Conservation (phyloP, 2,888 invertebrate species). For the Microchrysa polita region DNA sequence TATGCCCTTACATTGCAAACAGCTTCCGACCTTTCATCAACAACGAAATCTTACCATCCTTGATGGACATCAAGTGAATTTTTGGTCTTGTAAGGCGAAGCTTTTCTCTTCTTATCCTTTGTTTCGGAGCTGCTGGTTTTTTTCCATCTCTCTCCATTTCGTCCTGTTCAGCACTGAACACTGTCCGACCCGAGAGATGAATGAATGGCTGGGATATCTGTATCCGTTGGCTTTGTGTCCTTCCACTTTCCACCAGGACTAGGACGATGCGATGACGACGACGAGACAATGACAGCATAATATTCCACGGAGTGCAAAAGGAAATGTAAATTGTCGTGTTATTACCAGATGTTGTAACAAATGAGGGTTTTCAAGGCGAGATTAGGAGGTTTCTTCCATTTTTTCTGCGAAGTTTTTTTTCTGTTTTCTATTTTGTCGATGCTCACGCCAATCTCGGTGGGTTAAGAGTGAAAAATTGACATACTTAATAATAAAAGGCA, state of each 20-base stretch:
- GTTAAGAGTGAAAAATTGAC: constrained; percentile 13
- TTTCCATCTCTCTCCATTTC: no score
- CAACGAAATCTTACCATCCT: not conserved
- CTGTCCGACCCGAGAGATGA: no score
- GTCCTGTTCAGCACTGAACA: not conserved
- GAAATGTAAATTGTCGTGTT: constrained; percentile 9
- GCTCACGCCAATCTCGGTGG: no score
- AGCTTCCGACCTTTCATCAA: not conserved
- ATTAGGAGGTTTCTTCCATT: not conserved
- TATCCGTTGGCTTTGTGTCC: no score
- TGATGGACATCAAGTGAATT: not conserved
- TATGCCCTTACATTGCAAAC: not conserved
- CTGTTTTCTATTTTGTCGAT: not conserved
- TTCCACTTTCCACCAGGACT: no score
- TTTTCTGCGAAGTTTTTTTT: no score
- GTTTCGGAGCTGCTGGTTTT: not conserved
- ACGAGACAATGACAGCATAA: constrained; percentile 6
- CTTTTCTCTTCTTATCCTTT: not conserved
- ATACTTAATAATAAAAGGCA: constrained; percentile 12
- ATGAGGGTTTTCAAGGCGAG: constrained; percentile 5
- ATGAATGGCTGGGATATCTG: no score
- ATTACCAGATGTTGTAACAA: constrained; percentile 11
- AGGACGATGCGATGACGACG: not conserved
- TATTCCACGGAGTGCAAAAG: not conserved
- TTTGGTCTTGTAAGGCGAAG: not conserved